Evolutionary conservation across 2,888 invertebrate species (phyloP).

Genomic region (Callyntrura sp.): DNA sequence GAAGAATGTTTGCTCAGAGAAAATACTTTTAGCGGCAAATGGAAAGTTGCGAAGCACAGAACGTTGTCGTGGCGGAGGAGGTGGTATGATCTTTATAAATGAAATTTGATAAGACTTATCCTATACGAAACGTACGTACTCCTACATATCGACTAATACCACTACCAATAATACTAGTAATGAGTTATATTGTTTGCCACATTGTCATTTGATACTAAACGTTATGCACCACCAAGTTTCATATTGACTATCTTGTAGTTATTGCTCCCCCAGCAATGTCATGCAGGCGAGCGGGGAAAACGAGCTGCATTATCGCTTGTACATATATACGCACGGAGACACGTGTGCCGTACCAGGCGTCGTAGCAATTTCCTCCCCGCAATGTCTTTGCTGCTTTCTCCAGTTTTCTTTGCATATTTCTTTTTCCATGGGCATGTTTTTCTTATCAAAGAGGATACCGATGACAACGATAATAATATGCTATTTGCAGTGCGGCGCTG

Average conservation of each 20-base stretch:
- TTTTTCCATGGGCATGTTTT: background rate
- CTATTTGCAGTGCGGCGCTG: no score
- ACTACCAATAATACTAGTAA: no score
- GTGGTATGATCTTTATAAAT: slow-evolving; percentile 28
- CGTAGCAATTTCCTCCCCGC: no score
- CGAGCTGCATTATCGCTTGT: background rate
- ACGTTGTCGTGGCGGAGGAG: background rate
- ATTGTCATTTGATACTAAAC: no score
- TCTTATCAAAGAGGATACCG: no score
- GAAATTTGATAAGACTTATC: slow-evolving; percentile 16
- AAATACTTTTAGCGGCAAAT: background rate
- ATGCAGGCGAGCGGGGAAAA: background rate
- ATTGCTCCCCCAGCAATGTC: no score
- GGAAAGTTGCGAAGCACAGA: background rate
- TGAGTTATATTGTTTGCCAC: no score
- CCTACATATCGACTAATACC: background rate
- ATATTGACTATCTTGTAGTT: no score
- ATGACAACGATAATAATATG: background rate
- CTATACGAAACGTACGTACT: background rate
- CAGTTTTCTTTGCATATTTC: no score
- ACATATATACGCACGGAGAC: background rate
- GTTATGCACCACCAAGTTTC: no score
- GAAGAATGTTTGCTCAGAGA: background rate
- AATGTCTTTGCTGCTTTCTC: no score
- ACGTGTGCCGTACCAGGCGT: no score